These are phyloP conservation scores for Notamacropus eugenii DNA, from an alignment of 2,797 vertebrate species.

Conservation along the genomic window DNA sequence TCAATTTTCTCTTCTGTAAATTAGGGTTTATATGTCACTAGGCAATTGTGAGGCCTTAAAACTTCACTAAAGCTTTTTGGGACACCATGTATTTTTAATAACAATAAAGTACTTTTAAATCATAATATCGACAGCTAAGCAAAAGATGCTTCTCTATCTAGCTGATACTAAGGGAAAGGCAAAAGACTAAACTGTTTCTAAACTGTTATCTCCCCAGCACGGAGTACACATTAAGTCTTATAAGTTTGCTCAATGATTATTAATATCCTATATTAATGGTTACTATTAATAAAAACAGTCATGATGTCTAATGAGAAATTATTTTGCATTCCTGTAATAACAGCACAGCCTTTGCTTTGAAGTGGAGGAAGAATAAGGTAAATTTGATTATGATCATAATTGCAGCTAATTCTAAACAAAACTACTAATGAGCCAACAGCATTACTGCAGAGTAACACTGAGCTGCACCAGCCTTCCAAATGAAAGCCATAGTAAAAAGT, in stretches of 20 bases:
- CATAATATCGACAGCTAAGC: not conserved
- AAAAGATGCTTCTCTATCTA: not conserved
- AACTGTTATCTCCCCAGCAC: not conserved
- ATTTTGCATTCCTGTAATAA: not conserved
- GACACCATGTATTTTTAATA: not conserved
- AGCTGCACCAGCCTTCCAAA: not conserved
- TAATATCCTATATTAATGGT: not conserved
- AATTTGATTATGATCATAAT: fast-evolving
- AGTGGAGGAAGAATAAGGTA: not conserved
- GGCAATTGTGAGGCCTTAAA: not conserved
- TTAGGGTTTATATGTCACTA: not conserved
- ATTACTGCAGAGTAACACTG: fast-evolving
- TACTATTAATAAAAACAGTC: not conserved
- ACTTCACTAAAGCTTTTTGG: not conserved
- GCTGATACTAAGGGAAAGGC: not conserved
- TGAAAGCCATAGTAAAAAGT: not conserved
- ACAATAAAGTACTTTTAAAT: not conserved
- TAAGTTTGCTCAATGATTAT: not conserved
- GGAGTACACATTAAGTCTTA: not conserved
- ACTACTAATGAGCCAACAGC: not conserved
- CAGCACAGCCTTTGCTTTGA: not conserved
- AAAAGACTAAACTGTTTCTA: not conserved
- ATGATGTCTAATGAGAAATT: too few relatives aligned
- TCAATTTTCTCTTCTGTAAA: not conserved
- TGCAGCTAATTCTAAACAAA: not conserved